phyloP scores from a whole-genome alignment of 2,888 invertebrate genomes.

The Malthinus flaveolus region DNA sequence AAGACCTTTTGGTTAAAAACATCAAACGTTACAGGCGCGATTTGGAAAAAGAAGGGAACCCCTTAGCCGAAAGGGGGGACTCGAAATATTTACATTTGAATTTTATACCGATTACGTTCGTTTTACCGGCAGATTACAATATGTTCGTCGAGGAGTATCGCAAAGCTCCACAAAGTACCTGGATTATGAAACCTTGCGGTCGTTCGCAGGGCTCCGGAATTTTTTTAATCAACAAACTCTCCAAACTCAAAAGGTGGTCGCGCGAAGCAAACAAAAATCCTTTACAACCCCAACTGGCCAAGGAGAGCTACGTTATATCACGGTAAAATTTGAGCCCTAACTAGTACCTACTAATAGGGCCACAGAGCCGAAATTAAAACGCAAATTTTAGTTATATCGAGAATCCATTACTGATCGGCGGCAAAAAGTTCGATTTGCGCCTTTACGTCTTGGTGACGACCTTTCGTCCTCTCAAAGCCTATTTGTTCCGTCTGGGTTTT shows the following conservation, averaged over 20 bases:
- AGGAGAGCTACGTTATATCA: constrained; percentile 95
- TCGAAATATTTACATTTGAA: constrained; percentile 81
- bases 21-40: constrained; percentile 93
- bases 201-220: constrained; percentile 95
- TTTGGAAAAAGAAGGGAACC: constrained; percentile 86
- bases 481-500: constrained; percentile 90
- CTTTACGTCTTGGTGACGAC: constrained; percentile 92
- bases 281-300: constrained; percentile 81
- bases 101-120: constrained; percentile 92
- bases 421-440: constrained; percentile 93
- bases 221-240: constrained; percentile 92
- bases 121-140: constrained; percentile 94
- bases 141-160: constrained; percentile 96
- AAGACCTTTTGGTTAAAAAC: constrained; percentile 95
- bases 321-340: constrained; percentile 61
- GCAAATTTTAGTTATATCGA: constrained; percentile 80
- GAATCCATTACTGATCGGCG: constrained; percentile 92
- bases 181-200: constrained; percentile 98
- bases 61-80: constrained; percentile 81
- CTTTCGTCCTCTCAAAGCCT: constrained; percentile 90
- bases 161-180: constrained; percentile 91
- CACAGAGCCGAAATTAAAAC: not conserved
- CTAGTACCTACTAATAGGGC: not conserved
- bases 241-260: constrained; percentile 90
- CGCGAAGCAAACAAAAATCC: constrained; percentile 78